Evolutionary conservation across 2,113 vertebrate genomes (phyloP), one percentile per base, ranked within the genome.

Genomic region (Pangasianodon hypophthalmus): DNA sequence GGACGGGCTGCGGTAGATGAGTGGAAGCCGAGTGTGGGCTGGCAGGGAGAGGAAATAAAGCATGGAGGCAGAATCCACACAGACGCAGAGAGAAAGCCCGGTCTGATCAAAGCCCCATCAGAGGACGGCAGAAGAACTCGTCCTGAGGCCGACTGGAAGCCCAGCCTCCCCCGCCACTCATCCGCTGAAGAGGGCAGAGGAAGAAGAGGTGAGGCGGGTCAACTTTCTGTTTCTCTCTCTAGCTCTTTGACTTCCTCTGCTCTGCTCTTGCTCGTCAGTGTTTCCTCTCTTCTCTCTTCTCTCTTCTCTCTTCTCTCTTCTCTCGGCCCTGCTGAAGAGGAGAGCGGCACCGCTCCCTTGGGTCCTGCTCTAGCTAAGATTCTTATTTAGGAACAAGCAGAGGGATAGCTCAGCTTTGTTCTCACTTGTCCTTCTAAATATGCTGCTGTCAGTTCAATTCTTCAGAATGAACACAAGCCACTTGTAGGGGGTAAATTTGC

Each of bases 181-280:
- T 96, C 96, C 64, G 95, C 94, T 26, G 98, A 98, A 92, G 97
- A 98, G 91, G 93, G 97, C 93, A 94, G 97, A 91, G 89, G 93
- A 58, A 91, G 93, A 79, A 93, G 95, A 95, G 96, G 96, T 96
- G 90, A 95, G 93, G 90, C 4, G 24, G 41, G 46, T 85, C 14
- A 85, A 58, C 64, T 90, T 71, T 89, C 32, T 69, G 29, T 32
- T 54, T n/a, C 21, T 85, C 18, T 69, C 32, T 86, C 32, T 80
- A 37, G 37, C 46, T 91, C 37, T 56, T 50, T 56, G 21, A 16
- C 56, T 87, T 69, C 73, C 52, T 50, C 79, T 69, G 32, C 6
- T 81, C 56, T 82, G 13, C 50, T 81, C n/a, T 50, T 64, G 48
- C 73, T 75, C 41, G 10, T 37, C 62, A 86, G 62, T 67, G 77